These are phyloP conservation scores for Trachymyrmex cornetzi DNA, from an alignment of 1,140 invertebrate genomes.

Conservation along the genomic window DNA sequence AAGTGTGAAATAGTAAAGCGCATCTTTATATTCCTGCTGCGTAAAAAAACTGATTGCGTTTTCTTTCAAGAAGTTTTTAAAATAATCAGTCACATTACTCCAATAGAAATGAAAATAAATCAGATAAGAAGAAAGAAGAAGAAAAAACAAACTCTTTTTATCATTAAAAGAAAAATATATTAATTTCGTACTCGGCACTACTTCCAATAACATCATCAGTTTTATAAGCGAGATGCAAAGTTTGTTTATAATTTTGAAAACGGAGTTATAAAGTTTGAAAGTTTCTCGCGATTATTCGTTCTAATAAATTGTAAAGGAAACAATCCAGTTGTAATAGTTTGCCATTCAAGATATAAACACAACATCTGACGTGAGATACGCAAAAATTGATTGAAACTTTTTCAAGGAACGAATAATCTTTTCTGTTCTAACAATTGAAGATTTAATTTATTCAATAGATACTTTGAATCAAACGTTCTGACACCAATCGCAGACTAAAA, in stretches of 20 bases:
- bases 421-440: conserved; percentile 17
- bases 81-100: conserved; percentile 16
- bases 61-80: conserved; percentile 13
- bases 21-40: not conserved
- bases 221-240: conserved; percentile 8
- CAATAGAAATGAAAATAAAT: not conserved
- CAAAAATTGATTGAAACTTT: conserved; percentile 6
- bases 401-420: not conserved
- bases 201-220: conserved; percentile 14
- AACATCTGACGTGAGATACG: not conserved
- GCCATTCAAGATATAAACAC: not conserved
- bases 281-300: not conserved
- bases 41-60: not conserved
- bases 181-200: conserved; percentile 22
- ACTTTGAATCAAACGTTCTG: not conserved
- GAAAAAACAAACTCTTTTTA: not conserved
- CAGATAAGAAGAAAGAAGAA: too few relatives aligned
- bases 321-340: not conserved
- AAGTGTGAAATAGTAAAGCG: not conserved
- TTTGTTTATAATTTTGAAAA: conserved; percentile 17
- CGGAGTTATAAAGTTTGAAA: not conserved
- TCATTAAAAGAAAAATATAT: conserved; percentile 17
- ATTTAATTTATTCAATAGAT: conserved; percentile 15
- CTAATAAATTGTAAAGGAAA: not conserved
- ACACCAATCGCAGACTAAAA: conserved; percentile 1